These are phyloP conservation scores for Helicoverpa zea DNA, from an alignment of 1,140 invertebrate genomes.

Conservation along the genomic window DNA sequence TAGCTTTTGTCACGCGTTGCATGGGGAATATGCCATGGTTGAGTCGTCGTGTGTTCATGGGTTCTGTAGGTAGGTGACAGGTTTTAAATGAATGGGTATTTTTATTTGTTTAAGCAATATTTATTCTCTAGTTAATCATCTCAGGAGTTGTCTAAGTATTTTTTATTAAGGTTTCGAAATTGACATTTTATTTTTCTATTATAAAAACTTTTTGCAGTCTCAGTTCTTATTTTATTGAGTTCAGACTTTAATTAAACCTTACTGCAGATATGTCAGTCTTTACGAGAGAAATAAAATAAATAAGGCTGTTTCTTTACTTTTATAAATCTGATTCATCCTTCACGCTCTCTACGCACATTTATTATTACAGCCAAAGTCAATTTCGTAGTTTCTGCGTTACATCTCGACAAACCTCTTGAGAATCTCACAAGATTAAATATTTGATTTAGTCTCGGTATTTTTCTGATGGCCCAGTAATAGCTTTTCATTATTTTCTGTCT, in stretches of 20 bases:
- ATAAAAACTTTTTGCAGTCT: too few relatives aligned
- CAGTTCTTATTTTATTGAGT: too few relatives aligned
- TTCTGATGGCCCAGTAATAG: conserved; percentile 30
- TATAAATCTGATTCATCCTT: conserved; percentile 17
- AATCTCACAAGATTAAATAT: conserved; percentile 33
- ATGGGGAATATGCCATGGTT: too few relatives aligned
- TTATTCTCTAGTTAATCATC: too few relatives aligned
- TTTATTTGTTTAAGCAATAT: too few relatives aligned
- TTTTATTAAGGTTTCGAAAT: too few relatives aligned
- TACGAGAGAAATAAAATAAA: conserved; percentile 1
- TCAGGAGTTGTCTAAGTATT: too few relatives aligned
- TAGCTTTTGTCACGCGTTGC: conserved; percentile 53
- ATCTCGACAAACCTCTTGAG: conserved; percentile 30
- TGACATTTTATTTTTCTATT: too few relatives aligned
- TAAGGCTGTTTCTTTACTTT: background rate
- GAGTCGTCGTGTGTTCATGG: background rate
- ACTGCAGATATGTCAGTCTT: background rate
- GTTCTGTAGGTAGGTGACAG: conserved; percentile 1
- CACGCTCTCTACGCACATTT: conserved; percentile 26
- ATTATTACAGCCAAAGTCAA: conserved; percentile 36
- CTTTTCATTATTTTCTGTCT: conserved; percentile 30
- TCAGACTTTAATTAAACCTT: background rate
- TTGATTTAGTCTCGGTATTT: conserved; percentile 36
- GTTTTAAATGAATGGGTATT: background rate
- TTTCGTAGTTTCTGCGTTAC: conserved; percentile 35